These are phyloP conservation scores for Dione vanillae DNA, from an alignment of 2,888 invertebrate genomes.

Conservation along the genomic window DNA sequence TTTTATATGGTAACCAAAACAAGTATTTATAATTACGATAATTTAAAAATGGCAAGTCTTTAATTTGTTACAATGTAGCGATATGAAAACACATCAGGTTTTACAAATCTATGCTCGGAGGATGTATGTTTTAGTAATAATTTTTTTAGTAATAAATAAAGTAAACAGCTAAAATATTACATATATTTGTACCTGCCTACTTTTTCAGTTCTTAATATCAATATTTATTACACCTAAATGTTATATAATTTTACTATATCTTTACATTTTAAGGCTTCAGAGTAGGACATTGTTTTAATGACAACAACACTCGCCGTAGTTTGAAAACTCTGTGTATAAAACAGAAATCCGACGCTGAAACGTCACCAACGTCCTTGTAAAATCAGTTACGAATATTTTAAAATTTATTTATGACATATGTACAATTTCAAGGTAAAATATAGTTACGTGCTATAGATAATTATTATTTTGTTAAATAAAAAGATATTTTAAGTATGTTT, in stretches of 20 bases:
- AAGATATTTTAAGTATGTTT: not conserved
- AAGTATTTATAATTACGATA: not conserved
- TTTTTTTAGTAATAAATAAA: not conserved
- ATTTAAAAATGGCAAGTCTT: not conserved
- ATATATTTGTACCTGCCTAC: too few relatives aligned
- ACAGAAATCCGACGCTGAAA: constrained; percentile 6
- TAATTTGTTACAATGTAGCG: not conserved
- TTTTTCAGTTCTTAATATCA: too few relatives aligned
- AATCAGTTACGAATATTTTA: too few relatives aligned
- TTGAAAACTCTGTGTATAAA: constrained; percentile 5
- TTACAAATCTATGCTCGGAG: not conserved
- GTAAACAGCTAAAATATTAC: not conserved
- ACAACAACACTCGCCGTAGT: not conserved
- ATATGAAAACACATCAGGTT: not conserved
- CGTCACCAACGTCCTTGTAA: constrained; percentile 26
- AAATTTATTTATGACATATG: too few relatives aligned
- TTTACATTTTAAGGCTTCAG: not conserved
- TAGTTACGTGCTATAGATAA: too few relatives aligned
- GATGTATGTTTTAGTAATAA: not conserved
- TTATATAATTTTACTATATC: not conserved
- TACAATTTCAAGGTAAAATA: too few relatives aligned
- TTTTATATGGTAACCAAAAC: too few relatives aligned
- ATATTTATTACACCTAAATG: not conserved
- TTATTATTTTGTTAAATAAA: not conserved
- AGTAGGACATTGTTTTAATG: not conserved